Percentiles rank a stretch among this genome's conserved stretches.
Evolutionary conservation across 2,888 invertebrate genomes (phyloP).

Genomic region (Tyria jacobaeae): DNA sequence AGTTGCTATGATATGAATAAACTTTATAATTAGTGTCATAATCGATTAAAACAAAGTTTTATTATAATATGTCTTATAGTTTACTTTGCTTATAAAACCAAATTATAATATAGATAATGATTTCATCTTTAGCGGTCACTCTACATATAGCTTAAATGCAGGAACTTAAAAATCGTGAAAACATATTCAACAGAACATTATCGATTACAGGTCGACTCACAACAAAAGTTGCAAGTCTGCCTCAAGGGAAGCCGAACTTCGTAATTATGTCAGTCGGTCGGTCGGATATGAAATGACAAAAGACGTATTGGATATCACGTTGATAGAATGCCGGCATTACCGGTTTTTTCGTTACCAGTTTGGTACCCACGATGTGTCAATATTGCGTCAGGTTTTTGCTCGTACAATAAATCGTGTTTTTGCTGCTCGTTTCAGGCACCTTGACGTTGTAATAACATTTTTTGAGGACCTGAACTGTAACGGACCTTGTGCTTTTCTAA

Average conservation of each 20-base stretch:
- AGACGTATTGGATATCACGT: constrained; percentile 65
- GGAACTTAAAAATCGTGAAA: neutral
- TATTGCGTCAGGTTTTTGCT: constrained; percentile 43
- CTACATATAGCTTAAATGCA: too few relatives aligned
- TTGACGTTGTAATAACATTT: constrained; percentile 21
- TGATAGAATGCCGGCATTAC: constrained; percentile 51
- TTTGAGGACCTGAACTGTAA: neutral
- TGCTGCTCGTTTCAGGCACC: constrained; percentile 7
- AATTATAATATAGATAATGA: too few relatives aligned
- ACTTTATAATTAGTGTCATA: neutral
- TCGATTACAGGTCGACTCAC: neutral
- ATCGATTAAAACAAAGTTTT: neutral
- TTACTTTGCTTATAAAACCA: too few relatives aligned
- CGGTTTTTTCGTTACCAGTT: constrained; percentile 38
- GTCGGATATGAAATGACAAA: constrained; percentile 73
- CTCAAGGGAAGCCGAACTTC: constrained; percentile 50
- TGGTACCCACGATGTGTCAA: constrained; percentile 39
- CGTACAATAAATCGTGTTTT: constrained; percentile 45
- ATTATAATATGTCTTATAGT: too few relatives aligned
- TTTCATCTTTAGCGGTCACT: too few relatives aligned
- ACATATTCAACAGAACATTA: neutral
- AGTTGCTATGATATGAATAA: too few relatives aligned
- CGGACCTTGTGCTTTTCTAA: neutral
- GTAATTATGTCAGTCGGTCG: constrained; percentile 66
- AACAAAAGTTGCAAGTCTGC: constrained; percentile 19